Evolutionary conservation across 2,113 vertebrate species (phyloP).

Genomic region (Neogobius melanostomus): DNA sequence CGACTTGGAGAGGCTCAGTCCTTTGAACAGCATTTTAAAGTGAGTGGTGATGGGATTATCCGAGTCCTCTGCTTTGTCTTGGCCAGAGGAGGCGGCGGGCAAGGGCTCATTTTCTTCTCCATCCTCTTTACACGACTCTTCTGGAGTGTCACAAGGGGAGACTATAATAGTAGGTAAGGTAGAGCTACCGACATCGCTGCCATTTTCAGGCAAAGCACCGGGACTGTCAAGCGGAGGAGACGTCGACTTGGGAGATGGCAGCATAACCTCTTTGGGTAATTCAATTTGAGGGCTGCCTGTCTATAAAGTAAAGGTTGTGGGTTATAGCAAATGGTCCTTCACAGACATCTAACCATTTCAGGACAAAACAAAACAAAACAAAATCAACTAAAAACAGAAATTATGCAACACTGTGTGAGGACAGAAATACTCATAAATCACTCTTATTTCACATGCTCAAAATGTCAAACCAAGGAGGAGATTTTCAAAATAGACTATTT

Average conservation of each 20-base stretch:
- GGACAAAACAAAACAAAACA: neutral
- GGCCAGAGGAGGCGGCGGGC: constrained; percentile 8
- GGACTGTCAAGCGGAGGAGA: constrained; percentile 19
- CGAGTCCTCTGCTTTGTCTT: constrained; percentile 46
- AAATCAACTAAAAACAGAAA: neutral
- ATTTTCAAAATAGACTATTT: neutral
- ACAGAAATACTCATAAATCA: neutral
- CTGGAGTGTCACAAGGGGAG: constrained; percentile 34
- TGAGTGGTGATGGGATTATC: constrained; percentile 53
- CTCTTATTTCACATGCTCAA: neutral
- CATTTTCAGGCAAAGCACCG: constrained; percentile 18
- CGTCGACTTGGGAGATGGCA: constrained; percentile 19
- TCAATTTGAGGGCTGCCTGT: constrained; percentile 38
- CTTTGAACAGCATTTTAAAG: constrained; percentile 57
- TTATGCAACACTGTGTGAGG: neutral
- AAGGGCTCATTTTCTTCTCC: constrained; percentile 7
- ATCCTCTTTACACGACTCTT: constrained; percentile 13
- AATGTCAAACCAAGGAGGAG: neutral
- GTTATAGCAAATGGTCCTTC: neutral
- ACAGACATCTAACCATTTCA: neutral
- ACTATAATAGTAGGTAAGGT: constrained; percentile 49
- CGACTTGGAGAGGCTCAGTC: constrained; percentile 48
- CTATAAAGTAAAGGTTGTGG: constrained; percentile 45
- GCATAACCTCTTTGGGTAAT: constrained; percentile 31
- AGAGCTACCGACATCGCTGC: neutral